Evolutionary conservation across 2,797 vertebrate species (phyloP).

Genomic region (Pagetopsis macropterus): DNA sequence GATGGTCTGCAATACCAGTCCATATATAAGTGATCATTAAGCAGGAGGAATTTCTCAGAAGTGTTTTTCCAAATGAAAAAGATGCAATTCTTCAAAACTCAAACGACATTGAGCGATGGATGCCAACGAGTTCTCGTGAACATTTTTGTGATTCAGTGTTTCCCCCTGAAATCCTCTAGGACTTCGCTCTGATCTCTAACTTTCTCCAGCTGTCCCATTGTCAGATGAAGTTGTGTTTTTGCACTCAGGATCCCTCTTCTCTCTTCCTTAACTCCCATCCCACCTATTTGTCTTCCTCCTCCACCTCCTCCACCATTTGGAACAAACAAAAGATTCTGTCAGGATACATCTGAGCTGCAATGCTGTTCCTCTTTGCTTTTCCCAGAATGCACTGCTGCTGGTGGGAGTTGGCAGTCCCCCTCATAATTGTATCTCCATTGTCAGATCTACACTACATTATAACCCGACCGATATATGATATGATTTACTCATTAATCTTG

Average conservation of each 20-base stretch:
- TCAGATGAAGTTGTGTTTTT: conserved; percentile 38
- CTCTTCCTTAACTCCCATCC: conserved; percentile 20
- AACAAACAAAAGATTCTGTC: conserved; percentile 19
- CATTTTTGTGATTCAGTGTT: conserved; percentile 9
- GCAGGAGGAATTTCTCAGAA: conserved; percentile 22
- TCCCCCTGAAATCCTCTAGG: conserved; percentile 3
- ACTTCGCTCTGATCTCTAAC: conserved; percentile 47
- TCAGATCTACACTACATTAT: conserved; percentile 19
- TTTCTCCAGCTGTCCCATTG: conserved; percentile 56
- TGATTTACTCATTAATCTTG: no score
- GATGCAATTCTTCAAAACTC: conserved; percentile 8
- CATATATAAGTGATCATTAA: conserved; percentile 17
- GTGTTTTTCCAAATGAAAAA: conserved; percentile 12
- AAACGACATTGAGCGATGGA: neutral
- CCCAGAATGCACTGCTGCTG: conserved; percentile 61
- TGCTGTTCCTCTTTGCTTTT: conserved; percentile 65
- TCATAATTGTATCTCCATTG: conserved; percentile 31
- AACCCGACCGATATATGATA: no score
- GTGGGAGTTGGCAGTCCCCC: conserved; percentile 39
- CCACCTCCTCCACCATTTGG: conserved; percentile 28
- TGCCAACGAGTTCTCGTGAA: neutral
- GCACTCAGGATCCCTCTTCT: conserved; percentile 24
- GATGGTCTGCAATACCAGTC: conserved; percentile 20
- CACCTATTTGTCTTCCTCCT: conserved; percentile 39
- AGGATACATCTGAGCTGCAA: conserved; percentile 60